These are phyloP conservation scores for Galaxea fascicularis DNA, from an alignment of 92 coral and sea anemone species.

Conservation along the genomic window DNA sequence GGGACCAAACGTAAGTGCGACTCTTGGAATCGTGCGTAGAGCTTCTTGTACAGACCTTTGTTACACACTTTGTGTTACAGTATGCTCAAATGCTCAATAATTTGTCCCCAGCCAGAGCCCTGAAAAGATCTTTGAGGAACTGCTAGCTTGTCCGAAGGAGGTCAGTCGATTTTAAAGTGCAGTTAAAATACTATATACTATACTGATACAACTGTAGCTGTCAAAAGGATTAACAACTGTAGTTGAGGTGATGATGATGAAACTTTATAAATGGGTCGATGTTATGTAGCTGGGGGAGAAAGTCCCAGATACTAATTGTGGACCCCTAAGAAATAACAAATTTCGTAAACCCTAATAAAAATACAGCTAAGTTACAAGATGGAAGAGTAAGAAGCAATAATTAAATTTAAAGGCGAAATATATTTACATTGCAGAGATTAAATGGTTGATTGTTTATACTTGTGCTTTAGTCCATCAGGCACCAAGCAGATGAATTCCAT, in stretches of 20 bases:
- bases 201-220: not conserved
- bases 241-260: too few species aligned
- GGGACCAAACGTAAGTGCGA: conserved; percentile 90
- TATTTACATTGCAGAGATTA: too few species aligned
- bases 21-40: not conserved
- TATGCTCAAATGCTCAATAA: not conserved
- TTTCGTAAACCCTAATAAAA: too few species aligned
- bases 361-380: too few species aligned
- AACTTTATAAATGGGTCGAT: too few species aligned
- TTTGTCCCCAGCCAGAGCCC: conserved; percentile 71
- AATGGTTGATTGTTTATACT: not conserved
- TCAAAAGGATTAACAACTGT: too few species aligned
- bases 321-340: too few species aligned
- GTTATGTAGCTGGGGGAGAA: too few species aligned
- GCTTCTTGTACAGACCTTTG: not conserved
- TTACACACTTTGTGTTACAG: not conserved
- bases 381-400: too few species aligned
- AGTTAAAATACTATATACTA: not conserved
- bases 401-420: too few species aligned
- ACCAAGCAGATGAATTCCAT: conserved; percentile 76
- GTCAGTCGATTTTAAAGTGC: conserved; percentile 36
- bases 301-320: too few species aligned
- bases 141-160: conserved; percentile 87
- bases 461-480: conserved; percentile 67
- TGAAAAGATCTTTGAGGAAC: conserved; percentile 93